phyloP scores from a whole-genome alignment of 2,113 vertebrate genomes.

The Agelaius phoeniceus region DNA sequence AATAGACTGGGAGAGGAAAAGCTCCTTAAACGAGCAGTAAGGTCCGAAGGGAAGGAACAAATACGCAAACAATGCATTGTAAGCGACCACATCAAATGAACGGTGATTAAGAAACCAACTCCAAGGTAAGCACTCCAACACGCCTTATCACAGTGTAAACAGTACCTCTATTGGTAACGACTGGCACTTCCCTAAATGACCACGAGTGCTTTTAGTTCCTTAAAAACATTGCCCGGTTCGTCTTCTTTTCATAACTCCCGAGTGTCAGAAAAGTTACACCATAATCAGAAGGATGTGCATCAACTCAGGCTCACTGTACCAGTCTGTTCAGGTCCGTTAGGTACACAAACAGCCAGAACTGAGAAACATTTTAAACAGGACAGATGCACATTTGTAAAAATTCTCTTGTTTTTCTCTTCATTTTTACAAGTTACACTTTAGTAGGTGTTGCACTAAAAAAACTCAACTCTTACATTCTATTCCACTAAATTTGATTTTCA shows the following conservation, averaged over 20 bases:
- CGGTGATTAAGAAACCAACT: not conserved
- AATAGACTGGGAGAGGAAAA: not conserved
- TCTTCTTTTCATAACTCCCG: not conserved
- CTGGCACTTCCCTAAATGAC: not conserved
- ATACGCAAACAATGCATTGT: not conserved
- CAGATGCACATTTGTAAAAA: fast-evolving
- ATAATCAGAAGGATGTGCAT: not conserved
- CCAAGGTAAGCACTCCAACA: not conserved
- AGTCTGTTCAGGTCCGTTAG: not conserved
- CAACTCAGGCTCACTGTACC: not conserved
- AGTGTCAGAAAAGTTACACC: not conserved
- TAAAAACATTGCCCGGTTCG: not conserved
- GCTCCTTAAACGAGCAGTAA: not conserved
- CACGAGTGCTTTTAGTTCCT: not conserved
- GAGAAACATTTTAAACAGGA: not conserved
- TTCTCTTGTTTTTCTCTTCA: not conserved
- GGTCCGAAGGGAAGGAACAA: not conserved
- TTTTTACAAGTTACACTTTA: not conserved
- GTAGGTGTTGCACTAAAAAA: too few species aligned
- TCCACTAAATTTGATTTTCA: not conserved
- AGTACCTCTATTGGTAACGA: not conserved
- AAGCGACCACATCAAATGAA: not conserved
- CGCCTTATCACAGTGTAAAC: not conserved
- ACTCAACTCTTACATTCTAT: not conserved
- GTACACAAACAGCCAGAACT: not conserved